phyloP scores from a whole-genome alignment of 2,113 vertebrate genomes.

The Platichthys flesus region DNA sequence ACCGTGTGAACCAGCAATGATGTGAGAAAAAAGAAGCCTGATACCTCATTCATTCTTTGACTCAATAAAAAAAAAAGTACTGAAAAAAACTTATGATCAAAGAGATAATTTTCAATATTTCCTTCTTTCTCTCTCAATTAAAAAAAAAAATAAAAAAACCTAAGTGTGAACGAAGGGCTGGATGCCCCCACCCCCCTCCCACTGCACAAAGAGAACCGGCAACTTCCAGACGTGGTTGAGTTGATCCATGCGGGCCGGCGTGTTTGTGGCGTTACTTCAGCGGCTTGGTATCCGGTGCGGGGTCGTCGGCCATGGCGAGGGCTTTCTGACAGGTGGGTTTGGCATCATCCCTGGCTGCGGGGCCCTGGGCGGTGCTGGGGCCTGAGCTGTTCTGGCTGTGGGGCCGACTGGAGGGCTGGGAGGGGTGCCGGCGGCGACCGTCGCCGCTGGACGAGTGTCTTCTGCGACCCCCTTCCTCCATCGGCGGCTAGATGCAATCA shows the following conservation, averaged over 20 bases:
- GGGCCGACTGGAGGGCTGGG: slow-evolving; percentile 87
- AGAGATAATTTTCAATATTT: slow-evolving; percentile 37
- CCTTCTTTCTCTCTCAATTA: slow-evolving; percentile 36
- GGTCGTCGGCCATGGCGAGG: slow-evolving; percentile 41
- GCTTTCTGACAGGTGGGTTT: slow-evolving; percentile 85
- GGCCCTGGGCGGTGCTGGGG: slow-evolving; percentile 70
- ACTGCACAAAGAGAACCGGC: slow-evolving; percentile 55
- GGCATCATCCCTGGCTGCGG: slow-evolving; percentile 85
- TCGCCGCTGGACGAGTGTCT: slow-evolving; percentile 89
- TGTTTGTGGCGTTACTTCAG: slow-evolving; percentile 75
- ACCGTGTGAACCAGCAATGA: slow-evolving; percentile 31
- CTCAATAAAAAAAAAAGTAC: slow-evolving; percentile 53
- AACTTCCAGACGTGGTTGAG: slow-evolving; percentile 48
- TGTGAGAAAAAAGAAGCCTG: slow-evolving; percentile 31
- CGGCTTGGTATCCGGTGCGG: slow-evolving; percentile 68
- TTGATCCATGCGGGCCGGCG: slow-evolving; percentile 66
- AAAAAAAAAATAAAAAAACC: neutral
- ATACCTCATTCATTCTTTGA: slow-evolving; percentile 41
- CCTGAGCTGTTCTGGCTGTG: slow-evolving; percentile 75
- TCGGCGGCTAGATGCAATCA: slow-evolving; percentile 89
- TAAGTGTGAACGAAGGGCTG: slow-evolving; percentile 47
- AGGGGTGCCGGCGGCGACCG: slow-evolving; percentile 90
- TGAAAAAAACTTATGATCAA: slow-evolving; percentile 49
- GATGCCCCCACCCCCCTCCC: slow-evolving; percentile 44
- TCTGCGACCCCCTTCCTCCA: slow-evolving; percentile 93